Base-by-base conservation (phyloP, 2,797 vertebrate species). In the Enteromius fasciolatus region DNA sequence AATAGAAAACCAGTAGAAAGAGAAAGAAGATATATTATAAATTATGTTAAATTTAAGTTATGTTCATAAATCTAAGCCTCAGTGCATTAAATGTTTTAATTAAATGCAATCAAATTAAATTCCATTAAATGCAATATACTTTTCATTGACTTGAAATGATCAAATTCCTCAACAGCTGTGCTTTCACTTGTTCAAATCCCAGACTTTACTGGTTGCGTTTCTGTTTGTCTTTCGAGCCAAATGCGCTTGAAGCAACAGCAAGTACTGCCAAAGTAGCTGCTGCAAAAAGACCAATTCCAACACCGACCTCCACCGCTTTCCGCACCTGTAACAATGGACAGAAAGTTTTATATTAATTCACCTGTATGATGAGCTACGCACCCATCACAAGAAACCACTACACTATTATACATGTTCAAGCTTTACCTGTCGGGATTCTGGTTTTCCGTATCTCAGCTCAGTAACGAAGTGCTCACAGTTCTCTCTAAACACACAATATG, bases 401-500 rank as follows among this genome's bases (percentile, higher is more conserved):
- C 3, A 28, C 14, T 64, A 33, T 64, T 64, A 33, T 63, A 41
- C 41, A 41, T 48, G 20, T 31, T 61, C 15, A 31, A 69, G 11
- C 61, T 68, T 0, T 74, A 95, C 94, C 96, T 97, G 96, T 8
- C 94, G 94, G 5, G 95, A 96, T 80, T 94, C 92, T 0, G 94
- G 5, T 18, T 94, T 91, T 1, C 96, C 96, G 0, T 97, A 97
- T 80, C 97, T 94, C 82, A 97, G 87, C 28, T 94, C 92, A 0
- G 92, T 98, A 69, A 86, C 97, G 28, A 97, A 97, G 90, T 98
- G 97, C 87, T 97, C 97, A 3, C 97, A 98, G 93, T 97, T 98
- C 0, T 89, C 63, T 0, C 89, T 92, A 74, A 95, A 78, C 80
- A 97, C 81, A 6, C 91, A 94, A 85, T 96, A 98, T 0, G 90